Evolutionary conservation across 2,888 invertebrate species (phyloP).

Genomic region (Calameuta filiformis): DNA sequence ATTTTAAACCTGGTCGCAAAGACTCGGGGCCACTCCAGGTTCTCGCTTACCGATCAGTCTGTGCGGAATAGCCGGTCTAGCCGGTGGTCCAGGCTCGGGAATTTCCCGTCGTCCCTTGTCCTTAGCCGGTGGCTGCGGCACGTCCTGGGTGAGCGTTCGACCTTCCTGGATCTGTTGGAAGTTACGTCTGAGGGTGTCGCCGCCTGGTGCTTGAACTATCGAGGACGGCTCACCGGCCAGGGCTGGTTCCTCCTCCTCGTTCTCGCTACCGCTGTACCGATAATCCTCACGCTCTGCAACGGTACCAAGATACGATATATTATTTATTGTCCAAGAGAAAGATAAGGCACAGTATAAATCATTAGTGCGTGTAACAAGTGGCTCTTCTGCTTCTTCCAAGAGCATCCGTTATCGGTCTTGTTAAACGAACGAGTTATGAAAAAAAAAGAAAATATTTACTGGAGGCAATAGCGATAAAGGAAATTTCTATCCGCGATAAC

Average conservation of each 20-base stretch:
- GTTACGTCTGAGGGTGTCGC: conserved; percentile 95
- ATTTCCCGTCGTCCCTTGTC: conserved; percentile 66
- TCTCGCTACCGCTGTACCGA: conserved; percentile 94
- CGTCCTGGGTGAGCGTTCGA: conserved; percentile 72
- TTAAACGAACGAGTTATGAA: neutral
- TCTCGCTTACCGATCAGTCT: conserved; percentile 77
- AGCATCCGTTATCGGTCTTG: neutral
- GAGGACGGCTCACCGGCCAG: conserved; percentile 95
- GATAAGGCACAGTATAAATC: neutral
- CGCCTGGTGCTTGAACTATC: conserved; percentile 90
- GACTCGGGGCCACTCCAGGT: neutral
- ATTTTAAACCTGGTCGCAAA: neutral
- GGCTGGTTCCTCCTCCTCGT: conserved; percentile 94
- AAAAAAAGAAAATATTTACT: neutral
- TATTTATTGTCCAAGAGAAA: neutral
- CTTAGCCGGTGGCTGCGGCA: conserved; percentile 51
- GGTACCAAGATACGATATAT: neutral
- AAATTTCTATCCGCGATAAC: neutral
- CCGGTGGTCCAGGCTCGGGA: conserved; percentile 88
- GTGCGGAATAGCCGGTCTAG: conserved; percentile 89
- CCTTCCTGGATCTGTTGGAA: conserved; percentile 97
- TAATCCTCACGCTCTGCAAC: conserved; percentile 67
- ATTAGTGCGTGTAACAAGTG: neutral
- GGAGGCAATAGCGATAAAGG: neutral
- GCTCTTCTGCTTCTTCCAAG: neutral